phyloP scores from a whole-genome alignment of 2,113 vertebrate species.

The Sinocyclocheilus anshuiensis region DNA sequence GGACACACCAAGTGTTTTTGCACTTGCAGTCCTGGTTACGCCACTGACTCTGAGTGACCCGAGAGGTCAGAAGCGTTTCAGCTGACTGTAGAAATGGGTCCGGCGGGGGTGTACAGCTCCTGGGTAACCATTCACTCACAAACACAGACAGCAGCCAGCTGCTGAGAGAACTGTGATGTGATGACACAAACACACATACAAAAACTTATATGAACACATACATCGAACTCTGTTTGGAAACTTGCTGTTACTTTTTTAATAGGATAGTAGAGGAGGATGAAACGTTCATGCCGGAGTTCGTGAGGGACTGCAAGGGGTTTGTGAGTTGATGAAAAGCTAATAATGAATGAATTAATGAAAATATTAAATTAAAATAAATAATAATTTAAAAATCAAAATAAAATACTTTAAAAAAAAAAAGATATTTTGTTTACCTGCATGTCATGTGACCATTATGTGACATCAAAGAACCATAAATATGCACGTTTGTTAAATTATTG shows the following conservation, averaged over 20 bases:
- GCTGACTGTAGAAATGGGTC: constrained; percentile 5
- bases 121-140: background rate
- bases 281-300: background rate
- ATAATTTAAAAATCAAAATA: no score
- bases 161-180: background rate
- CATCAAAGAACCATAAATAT: no score
- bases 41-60: background rate
- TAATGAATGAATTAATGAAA: background rate
- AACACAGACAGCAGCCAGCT: background rate
- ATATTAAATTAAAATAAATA: background rate
- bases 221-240: no score
- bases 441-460: no score
- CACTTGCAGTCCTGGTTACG: background rate
- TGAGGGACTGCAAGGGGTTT: background rate
- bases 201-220: background rate
- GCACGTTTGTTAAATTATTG: background rate
- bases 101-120: background rate
- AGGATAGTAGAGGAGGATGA: background rate
- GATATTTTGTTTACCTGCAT: no score
- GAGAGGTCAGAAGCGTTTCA: background rate
- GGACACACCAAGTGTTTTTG: background rate
- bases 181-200: background rate
- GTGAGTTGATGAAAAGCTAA: background rate
- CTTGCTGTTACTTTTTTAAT: background rate
- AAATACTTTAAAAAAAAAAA: no score